Evolutionary conservation across 1,140 invertebrate species (phyloP).

Genomic region (Euwallacea fornicatus): DNA sequence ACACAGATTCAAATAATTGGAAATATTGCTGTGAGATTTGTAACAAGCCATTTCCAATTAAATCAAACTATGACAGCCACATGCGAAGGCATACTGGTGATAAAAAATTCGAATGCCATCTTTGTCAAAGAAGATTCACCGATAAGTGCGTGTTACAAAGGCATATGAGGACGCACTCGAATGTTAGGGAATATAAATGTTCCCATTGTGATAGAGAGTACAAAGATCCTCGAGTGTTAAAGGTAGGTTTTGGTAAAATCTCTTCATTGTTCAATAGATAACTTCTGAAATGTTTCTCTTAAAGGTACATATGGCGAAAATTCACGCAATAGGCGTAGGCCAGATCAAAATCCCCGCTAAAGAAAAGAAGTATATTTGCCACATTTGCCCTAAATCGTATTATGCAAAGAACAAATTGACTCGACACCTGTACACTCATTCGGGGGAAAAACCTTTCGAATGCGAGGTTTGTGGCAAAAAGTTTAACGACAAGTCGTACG

Average conservation of each 20-base stretch:
- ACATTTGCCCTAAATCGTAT: slow-evolving; percentile 57
- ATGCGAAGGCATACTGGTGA: slow-evolving; percentile 43
- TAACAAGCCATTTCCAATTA: slow-evolving; percentile 47
- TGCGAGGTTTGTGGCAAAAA: slow-evolving; percentile 65
- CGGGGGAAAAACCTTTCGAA: slow-evolving; percentile 69
- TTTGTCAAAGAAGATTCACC: slow-evolving; percentile 72
- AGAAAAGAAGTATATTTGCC: slow-evolving; percentile 44
- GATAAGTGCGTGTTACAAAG: slow-evolving; percentile 45
- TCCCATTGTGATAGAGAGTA: slow-evolving; percentile 43
- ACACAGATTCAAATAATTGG: slow-evolving; percentile 42
- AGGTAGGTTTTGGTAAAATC: slow-evolving; percentile 28
- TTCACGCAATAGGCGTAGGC: slow-evolving; percentile 39
- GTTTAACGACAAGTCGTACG: slow-evolving; percentile 50
- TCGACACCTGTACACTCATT: slow-evolving; percentile 68
- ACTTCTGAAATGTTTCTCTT: background rate
- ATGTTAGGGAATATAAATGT: slow-evolving; percentile 42
- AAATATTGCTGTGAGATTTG: slow-evolving; percentile 49
- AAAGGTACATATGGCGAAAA: slow-evolving; percentile 35
- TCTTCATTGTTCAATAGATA: background rate
- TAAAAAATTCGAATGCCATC: slow-evolving; percentile 72
- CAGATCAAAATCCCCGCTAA: slow-evolving; percentile 42
- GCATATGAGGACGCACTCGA: slow-evolving; percentile 47
- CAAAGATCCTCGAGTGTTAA: slow-evolving; percentile 42
- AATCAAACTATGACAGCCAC: slow-evolving; percentile 43
- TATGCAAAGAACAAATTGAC: slow-evolving; percentile 62